phyloP scores from a whole-genome alignment of 2,113 vertebrate species.

The Pituophis catenifer region DNA sequence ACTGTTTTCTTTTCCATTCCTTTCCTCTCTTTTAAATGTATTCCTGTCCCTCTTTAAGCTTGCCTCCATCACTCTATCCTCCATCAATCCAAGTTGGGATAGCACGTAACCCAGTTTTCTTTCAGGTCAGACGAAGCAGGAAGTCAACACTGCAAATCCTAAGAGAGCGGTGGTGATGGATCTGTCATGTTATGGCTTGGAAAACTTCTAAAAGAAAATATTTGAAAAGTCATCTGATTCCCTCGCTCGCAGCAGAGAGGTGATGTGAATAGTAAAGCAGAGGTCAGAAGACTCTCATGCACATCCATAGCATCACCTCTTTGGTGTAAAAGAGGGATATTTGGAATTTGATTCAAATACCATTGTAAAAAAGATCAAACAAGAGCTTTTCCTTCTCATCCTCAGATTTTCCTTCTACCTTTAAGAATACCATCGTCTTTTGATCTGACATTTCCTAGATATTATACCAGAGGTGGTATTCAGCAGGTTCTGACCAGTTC shows the following conservation, averaged over 20 bases:
- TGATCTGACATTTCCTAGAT: conserved; percentile 6
- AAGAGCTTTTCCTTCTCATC: conserved; percentile 17
- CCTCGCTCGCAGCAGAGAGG: neutral
- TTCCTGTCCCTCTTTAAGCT: neutral
- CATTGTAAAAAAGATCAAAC: conserved; percentile 30
- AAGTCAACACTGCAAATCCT: neutral
- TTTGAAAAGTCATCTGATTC: neutral
- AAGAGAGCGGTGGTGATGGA: neutral
- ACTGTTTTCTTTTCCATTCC: neutral
- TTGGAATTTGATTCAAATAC: conserved; percentile 38
- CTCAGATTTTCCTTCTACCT: conserved; percentile 25
- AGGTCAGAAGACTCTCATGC: neutral
- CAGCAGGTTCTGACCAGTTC: too few relatives aligned
- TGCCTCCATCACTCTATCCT: neutral
- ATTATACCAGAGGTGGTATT: neutral
- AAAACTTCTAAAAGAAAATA: neutral
- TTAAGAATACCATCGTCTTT: neutral
- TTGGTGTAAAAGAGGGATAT: neutral
- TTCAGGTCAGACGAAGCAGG: neutral
- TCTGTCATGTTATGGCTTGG: neutral
- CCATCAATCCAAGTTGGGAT: neutral
- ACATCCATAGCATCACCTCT: neutral
- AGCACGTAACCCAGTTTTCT: neutral
- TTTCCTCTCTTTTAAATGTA: too few relatives aligned
- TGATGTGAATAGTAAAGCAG: neutral